Base-by-base conservation (phyloP, 2,888 invertebrate genomes). In the Machimus rusticus region DNA sequence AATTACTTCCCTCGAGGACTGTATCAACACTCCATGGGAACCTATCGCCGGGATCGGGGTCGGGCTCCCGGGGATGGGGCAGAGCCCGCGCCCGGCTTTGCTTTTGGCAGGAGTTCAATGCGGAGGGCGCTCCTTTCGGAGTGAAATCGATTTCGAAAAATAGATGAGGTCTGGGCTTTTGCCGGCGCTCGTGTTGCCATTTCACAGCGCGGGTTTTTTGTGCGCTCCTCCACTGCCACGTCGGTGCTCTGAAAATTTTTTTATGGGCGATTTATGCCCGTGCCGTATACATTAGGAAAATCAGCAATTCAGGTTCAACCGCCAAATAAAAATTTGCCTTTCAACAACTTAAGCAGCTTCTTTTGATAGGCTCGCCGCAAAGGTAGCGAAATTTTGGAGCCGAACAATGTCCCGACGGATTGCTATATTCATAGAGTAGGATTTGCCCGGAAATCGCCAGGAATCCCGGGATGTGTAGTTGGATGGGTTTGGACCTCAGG, bases 1-100 rank as follows among this genome's bases (percentile, higher is more conserved):
- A 82, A 82, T 82, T 82, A 82, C 82, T 82, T 82, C 66, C 82
- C 57, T 57, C 16, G 66, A 66, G 82, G 19, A 82, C 82, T 82
- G 57, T 82, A 82, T 82, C 82, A 82, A 82, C 82, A 82, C 82
- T 82, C 57, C 82, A 31, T 37, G 5, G 19, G 34, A 82, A 5
- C 57, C 51, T 31, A 81, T 55, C n/a, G 19, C 55, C 14, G 43
- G 16, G 28, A 34, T 12, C 39, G 39, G 39, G n/a, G 31, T 16
- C 8, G 5, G 19, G n/a, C n/a, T n/a, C n/a, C n/a, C n/a, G n/a
- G 39, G n/a, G 31, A 31, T 3, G 5, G 19, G n/a, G 34, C 16
- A 19, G 2, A 19, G 23, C 5, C 23, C 66, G 8, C 57, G 57
- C 57, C 19, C 57, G 19, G 5, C 19, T 57, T n/a, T 31, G 16